Evolutionary conservation across 2,797 vertebrate genomes (phyloP), one percentile per base, ranked within the genome.

Genomic region (Knipowitschia caucasica): DNA sequence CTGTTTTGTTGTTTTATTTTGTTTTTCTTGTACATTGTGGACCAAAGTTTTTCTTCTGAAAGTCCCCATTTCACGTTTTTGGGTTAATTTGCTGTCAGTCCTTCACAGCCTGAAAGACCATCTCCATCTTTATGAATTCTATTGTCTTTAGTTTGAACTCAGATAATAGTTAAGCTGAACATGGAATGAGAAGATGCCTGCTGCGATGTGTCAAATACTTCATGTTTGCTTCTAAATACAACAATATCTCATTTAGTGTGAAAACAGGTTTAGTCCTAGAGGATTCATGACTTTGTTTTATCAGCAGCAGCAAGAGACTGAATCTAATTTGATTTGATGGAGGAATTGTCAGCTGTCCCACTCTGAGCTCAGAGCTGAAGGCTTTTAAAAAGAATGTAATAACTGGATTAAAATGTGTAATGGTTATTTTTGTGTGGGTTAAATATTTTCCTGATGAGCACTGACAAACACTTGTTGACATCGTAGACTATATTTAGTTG

Each of bases 221-320:
- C n/a, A n/a, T n/a, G n/a, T n/a, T n/a, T n/a, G n/a, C n/a, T n/a
- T 86, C 83, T 74, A 60, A 86, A 86, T 86, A 86, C 81, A 63
- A 59, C 33, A 15, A 51, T 62, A 47, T 53, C 60, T 75, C 64
- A 60, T 64, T 80, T 71, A 60, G 61, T 64, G 69, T 40, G 55
- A 34, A 62, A 35, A 66, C 63, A 43, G 50, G 46, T 59, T 64
- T 59, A 73, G 62, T 70, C 68, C 74, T 60, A 26, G 53, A 56
- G 52, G 62, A 72, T 73, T 56, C 77, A 63, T 84, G 83, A 82
- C 67, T 15, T 44, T 57, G 53, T 74, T 71, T 82, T 51, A 76
- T 80, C 62, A 26, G 64, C 61, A 58, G 58, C 60, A 68, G 80
- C 73, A 50, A 62, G 73, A 76, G 59, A 61, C 73, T 46, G 61